These are phyloP conservation scores for Malurus splendens DNA, from an alignment of 2,797 vertebrate species.

Conservation along the genomic window DNA sequence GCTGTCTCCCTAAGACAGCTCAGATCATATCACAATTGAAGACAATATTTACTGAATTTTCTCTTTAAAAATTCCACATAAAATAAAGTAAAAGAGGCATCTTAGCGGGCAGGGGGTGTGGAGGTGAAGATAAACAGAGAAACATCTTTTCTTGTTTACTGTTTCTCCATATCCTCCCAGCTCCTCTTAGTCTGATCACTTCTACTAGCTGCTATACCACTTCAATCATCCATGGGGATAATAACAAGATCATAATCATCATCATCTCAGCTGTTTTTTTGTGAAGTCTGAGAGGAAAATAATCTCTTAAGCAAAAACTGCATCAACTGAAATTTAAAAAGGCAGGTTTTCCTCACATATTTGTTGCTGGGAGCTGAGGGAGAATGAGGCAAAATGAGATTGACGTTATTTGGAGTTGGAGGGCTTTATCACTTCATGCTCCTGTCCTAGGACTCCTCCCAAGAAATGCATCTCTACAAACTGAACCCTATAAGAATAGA, in stretches of 20 bases:
- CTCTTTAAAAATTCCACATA: background rate
- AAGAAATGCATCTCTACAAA: background rate
- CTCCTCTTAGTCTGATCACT: background rate
- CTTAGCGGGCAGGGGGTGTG: background rate
- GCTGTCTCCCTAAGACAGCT: background rate
- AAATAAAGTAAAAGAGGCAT: background rate
- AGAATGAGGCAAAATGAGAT: background rate
- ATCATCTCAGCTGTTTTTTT: background rate
- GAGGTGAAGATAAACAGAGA: background rate
- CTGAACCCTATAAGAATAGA: background rate
- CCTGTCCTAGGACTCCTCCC: background rate
- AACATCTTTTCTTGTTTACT: background rate
- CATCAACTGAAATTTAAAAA: background rate
- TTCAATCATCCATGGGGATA: background rate
- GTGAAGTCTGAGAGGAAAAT: background rate
- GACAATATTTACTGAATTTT: background rate
- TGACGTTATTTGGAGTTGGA: background rate
- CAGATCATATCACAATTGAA: background rate
- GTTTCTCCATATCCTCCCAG: background rate
- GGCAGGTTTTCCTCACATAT: background rate
- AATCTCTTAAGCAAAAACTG: background rate
- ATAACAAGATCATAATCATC: background rate
- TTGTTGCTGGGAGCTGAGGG: background rate
- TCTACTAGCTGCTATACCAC: background rate
- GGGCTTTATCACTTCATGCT: background rate